Evolutionary conservation across 2,113 vertebrate genomes (phyloP).

Genomic region (Eira barbara): DNA sequence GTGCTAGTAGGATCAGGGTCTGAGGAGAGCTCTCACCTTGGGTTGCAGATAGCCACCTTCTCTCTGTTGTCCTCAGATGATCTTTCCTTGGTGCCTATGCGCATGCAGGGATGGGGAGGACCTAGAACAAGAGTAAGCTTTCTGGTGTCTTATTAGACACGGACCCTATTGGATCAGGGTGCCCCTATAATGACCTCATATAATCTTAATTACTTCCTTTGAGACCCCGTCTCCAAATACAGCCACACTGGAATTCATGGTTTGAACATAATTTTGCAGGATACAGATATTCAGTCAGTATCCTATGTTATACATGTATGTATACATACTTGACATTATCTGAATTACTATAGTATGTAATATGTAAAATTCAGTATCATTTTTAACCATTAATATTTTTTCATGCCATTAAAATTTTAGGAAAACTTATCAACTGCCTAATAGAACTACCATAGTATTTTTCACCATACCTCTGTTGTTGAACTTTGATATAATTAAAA

Average conservation of each 20-base stretch:
- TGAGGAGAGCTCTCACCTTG: not conserved
- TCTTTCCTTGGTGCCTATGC: not conserved
- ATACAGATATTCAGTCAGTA: not conserved
- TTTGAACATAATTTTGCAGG: not conserved
- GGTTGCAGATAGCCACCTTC: not conserved
- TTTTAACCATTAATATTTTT: not conserved
- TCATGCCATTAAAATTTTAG: not conserved
- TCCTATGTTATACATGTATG: not conserved
- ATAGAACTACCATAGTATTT: not conserved
- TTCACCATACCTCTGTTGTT: not conserved
- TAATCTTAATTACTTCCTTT: not conserved
- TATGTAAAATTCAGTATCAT: not conserved
- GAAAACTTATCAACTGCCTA: not conserved
- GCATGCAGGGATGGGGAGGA: not conserved
- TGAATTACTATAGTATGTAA: not conserved
- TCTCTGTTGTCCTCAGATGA: not conserved
- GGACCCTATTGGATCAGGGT: not conserved
- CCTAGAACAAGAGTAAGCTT: not conserved
- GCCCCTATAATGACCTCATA: not conserved
- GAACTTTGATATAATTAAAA: slow-evolving; percentile 27
- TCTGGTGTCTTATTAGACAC: not conserved
- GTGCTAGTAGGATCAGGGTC: not conserved
- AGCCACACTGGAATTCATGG: not conserved
- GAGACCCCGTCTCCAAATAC: not conserved
- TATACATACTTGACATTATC: not conserved